Base-by-base conservation (phyloP, 1,140 invertebrate species). In the Riptortus pedestris region DNA sequence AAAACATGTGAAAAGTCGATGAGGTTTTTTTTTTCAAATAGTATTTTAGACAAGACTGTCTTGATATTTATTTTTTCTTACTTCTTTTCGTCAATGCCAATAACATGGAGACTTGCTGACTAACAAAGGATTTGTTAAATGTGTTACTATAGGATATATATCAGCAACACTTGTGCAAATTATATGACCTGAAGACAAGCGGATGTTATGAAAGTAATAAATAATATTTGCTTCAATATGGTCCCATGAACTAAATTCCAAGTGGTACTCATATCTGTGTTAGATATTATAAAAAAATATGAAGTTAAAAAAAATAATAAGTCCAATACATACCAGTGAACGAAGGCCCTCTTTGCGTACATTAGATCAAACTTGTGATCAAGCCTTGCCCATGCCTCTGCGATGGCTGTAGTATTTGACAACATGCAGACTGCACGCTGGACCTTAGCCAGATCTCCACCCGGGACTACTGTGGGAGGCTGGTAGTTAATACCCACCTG, bases 381-480 rank as follows among this genome's bases (percentile, higher is more conserved):
- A 5, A 84, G 78, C 71, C 85, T 80, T 27, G 83, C 83, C 87
- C 87, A 91, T 24, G 88, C 85, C 71, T 87, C 85, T 12, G 83
- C 82, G 60, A 81, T 79, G 29, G 80, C 79, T 1, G 79, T 81
- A 0, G 79, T 81, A 71, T 82, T 82, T 60, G 76, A 77, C 68
- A 82, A 70, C 78, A 91, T 88, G 74, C 88, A 91, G 12, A 91
- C 87, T 2, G 88, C 88, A 63, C 88, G 78, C 72, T 88, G 85
- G 11, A 90, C 87, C 74, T 88, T 88, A 28, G 89, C 88, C 68
- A 91, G 74, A 75, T 91, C 88, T 72, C 83, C 88, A 70, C 77
- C 90, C 66, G 79, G 89, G 70, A 82, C 89, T 65, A 87, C 86
- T 14, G 85, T 89, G 1, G 88, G 88, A 43, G 88, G 88, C 75